phyloP scores from a whole-genome alignment of 2,113 vertebrate species.

The Deroptyus accipitrinus region DNA sequence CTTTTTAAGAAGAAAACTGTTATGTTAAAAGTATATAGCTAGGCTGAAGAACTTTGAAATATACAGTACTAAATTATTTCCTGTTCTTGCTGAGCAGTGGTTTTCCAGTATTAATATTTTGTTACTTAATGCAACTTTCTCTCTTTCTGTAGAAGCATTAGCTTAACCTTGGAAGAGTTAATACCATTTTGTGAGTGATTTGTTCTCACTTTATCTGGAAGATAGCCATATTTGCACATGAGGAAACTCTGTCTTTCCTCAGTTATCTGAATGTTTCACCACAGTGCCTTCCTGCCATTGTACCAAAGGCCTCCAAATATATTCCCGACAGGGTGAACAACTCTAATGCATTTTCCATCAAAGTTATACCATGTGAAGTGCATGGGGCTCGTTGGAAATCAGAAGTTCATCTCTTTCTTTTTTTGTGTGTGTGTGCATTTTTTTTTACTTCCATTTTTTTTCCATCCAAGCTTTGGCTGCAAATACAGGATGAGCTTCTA shows the following conservation, averaged over 20 bases:
- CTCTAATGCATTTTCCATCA: constrained; percentile 65
- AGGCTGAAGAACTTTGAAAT: constrained; percentile 5
- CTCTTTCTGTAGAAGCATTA: constrained; percentile 4
- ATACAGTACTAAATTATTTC: constrained; percentile 55
- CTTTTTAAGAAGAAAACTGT: not conserved
- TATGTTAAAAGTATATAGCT: not conserved
- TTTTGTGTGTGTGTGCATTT: not conserved
- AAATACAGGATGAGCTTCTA: constrained; percentile 60
- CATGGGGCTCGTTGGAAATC: constrained; percentile 20
- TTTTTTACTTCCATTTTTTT: constrained; percentile 17
- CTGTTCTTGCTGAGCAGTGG: constrained; percentile 36
- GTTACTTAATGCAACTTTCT: not conserved
- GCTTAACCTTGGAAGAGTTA: constrained; percentile 43
- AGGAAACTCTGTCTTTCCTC: constrained; percentile 77
- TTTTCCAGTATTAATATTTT: constrained; percentile 50
- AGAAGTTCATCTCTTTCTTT: constrained; percentile 31
- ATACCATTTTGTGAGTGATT: constrained; percentile 37
- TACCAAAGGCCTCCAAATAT: constrained; percentile 67
- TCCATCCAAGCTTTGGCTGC: constrained; percentile 55
- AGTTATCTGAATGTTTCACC: constrained; percentile 77
- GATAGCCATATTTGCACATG: constrained; percentile 75
- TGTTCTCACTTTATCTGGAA: constrained; percentile 72
- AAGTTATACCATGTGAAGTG: not conserved
- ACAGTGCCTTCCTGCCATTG: constrained; percentile 82
- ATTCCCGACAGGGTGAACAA: constrained; percentile 46